Evolutionary conservation across 2,797 vertebrate species (phyloP).

Genomic region (Furcifer pardalis): DNA sequence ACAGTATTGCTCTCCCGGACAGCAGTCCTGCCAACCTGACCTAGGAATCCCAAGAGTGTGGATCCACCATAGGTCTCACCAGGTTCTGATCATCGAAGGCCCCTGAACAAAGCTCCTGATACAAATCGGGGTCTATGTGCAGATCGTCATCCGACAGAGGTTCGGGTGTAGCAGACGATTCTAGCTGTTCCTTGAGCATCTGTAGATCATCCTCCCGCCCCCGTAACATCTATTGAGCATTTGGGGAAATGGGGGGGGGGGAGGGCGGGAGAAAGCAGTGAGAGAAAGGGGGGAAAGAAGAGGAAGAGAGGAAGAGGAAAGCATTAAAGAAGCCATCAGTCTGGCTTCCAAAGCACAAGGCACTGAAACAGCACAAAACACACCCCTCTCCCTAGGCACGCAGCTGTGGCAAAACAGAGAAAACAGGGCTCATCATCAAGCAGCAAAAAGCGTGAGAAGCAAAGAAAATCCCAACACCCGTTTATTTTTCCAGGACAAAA

Average conservation of each 20-base stretch:
- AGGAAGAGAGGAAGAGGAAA: constrained; percentile 23
- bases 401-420: constrained; percentile 2
- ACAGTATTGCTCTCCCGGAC: background rate
- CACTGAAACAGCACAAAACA: background rate
- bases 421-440: constrained; percentile 3
- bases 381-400: background rate
- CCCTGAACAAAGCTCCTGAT: constrained; percentile 85
- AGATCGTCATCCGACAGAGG: constrained; percentile 88
- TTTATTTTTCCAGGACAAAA: background rate
- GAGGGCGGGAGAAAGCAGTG: constrained; percentile 20
- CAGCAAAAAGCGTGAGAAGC: constrained; percentile 21
- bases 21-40: background rate
- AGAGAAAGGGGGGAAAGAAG: background rate
- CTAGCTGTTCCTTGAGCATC: constrained; percentile 85
- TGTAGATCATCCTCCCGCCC: constrained; percentile 87
- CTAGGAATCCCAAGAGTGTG: constrained; percentile 17
- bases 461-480: constrained; percentile 15
- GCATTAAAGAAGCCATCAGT: constrained; percentile 37
- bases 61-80: constrained; percentile 57
- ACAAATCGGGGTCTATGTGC: constrained; percentile 87
- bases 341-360: constrained; percentile 26
- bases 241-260: constrained; percentile 44
- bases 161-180: constrained; percentile 82
- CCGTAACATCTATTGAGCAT: constrained; percentile 88
- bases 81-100: constrained; percentile 82